Evolutionary conservation across 2,888 invertebrate genomes (phyloP).

Genomic region (Clunio marinus): DNA sequence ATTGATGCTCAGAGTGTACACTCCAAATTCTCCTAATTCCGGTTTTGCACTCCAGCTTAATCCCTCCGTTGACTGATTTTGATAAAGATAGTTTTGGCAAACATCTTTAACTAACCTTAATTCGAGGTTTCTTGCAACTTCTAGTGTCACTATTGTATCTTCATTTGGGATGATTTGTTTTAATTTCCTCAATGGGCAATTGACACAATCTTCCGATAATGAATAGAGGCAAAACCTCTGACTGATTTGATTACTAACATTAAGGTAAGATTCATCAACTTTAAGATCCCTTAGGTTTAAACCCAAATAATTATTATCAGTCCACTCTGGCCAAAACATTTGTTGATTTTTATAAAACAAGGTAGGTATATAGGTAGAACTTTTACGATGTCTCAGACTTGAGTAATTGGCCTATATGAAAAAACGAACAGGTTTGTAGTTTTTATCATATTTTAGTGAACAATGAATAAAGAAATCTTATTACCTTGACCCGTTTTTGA

Average conservation of each 20-base stretch:
- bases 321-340: slow-evolving; percentile 57
- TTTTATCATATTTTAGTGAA: no score
- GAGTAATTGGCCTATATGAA: no score
- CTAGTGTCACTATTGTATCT: slow-evolving; percentile 51
- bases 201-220: slow-evolving; percentile 65
- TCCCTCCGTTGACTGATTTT: not conserved
- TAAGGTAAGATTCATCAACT: slow-evolving; percentile 65
- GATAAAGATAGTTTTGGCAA: slow-evolving; percentile 11
- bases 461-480: no score
- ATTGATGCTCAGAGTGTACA: slow-evolving; percentile 60
- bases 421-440: no score
- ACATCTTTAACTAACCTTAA: slow-evolving; percentile 55
- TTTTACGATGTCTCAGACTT: no score
- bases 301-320: slow-evolving; percentile 55
- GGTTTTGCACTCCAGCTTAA: slow-evolving; percentile 45
- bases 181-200: slow-evolving; percentile 64
- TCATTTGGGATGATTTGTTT: slow-evolving; percentile 48
- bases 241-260: slow-evolving; percentile 46
- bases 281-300: slow-evolving; percentile 57
- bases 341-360: no score
- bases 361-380: no score
- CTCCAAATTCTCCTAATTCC: slow-evolving; percentile 65
- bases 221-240: slow-evolving; percentile 58
- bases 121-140: slow-evolving; percentile 54
- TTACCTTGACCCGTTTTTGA: no score